Evolutionary conservation across 2,888 invertebrate species (phyloP).

Genomic region (Agonopterix arenella): DNA sequence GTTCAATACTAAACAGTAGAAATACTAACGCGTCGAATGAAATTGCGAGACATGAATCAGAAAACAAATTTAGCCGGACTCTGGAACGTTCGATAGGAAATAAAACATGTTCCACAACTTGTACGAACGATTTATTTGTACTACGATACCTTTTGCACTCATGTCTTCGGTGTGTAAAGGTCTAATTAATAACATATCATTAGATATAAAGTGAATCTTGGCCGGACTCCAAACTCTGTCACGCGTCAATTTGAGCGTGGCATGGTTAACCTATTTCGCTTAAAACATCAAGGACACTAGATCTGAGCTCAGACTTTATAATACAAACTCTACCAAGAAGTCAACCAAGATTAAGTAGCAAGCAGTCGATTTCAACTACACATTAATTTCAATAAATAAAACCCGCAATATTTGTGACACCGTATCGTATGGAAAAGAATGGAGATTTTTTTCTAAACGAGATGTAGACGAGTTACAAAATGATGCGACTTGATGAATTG

Average conservation of each 20-base stretch:
- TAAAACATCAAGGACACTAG: conserved; percentile 33
- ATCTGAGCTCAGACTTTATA: too few relatives aligned
- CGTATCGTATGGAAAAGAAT: too few relatives aligned
- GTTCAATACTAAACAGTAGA: conserved; percentile 18
- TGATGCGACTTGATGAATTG: conserved; percentile 12
- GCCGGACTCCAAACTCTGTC: conserved; percentile 45
- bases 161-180: conserved; percentile 21
- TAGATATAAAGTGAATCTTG: conserved; percentile 40
- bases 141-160: conserved; percentile 13
- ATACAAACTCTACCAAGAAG: too few relatives aligned
- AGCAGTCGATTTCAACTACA: too few relatives aligned
- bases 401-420: too few relatives aligned
- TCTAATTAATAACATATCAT: conserved; percentile 57
- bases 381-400: too few relatives aligned
- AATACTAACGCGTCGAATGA: conserved; percentile 27
- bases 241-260: conserved; percentile 37
- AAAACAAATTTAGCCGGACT: conserved; percentile 37
- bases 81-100: conserved; percentile 34
- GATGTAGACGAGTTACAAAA: not conserved
- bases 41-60: conserved; percentile 49
- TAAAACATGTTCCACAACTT: conserved; percentile 20
- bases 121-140: conserved; percentile 19
- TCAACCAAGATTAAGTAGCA: too few relatives aligned
- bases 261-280: conserved; percentile 57
- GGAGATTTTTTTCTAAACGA: too few relatives aligned